These are phyloP conservation scores for Pedetes capensis DNA, from an alignment of 2,113 vertebrate genomes.

Conservation along the genomic window DNA sequence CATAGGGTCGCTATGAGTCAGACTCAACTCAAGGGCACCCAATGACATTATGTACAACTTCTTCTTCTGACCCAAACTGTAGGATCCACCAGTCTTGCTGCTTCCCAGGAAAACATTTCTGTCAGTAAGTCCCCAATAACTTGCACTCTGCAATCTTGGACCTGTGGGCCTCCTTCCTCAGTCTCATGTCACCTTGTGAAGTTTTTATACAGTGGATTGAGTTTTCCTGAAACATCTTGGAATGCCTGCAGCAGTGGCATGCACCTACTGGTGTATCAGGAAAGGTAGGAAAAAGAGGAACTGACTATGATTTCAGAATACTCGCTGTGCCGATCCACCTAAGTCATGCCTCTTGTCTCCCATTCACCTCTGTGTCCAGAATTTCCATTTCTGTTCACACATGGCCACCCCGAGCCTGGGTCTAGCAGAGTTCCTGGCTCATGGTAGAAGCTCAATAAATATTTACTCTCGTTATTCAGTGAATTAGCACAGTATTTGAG, in stretches of 20 bases:
- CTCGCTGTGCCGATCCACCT: rapidly evolving
- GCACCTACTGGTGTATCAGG: background rate
- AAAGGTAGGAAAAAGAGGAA: background rate
- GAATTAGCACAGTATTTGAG: background rate
- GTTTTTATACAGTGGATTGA: no score
- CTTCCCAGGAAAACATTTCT: background rate
- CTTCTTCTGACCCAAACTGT: background rate
- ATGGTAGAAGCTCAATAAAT: background rate
- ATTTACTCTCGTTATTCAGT: background rate
- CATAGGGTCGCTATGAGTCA: no score
- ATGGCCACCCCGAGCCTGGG: background rate
- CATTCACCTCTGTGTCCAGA: no score
- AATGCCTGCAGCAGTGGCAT: rapidly evolving
- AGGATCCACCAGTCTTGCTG: background rate
- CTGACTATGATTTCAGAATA: background rate
- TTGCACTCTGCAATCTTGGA: no score
- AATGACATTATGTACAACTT: no score
- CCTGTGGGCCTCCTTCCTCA: background rate
- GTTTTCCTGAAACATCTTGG: background rate
- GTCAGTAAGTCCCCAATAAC: background rate
- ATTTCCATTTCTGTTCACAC: background rate
- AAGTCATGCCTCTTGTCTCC: background rate
- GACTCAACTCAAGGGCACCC: no score
- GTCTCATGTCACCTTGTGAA: no score
- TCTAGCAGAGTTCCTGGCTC: background rate